A percentile compares a stretch with the other conserved stretches of the same genome.
phyloP scores from a whole-genome alignment of 2,797 vertebrate genomes.

The Pantherophis vulpinus region DNA sequence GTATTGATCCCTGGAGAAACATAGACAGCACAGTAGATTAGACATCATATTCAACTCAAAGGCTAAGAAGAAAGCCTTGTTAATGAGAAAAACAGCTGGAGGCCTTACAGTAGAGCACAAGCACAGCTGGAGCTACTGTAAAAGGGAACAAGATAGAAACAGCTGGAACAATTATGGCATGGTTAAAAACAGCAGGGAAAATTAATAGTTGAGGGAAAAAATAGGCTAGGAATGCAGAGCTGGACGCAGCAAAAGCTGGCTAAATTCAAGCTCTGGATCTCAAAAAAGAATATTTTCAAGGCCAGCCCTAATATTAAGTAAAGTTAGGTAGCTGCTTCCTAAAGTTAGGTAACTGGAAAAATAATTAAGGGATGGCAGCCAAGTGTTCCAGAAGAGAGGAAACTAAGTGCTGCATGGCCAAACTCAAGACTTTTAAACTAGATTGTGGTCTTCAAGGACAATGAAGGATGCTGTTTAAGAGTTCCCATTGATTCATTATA shows the following conservation, averaged over 20 bases:
- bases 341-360: neutral
- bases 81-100: constrained; percentile 56
- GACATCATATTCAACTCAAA: constrained; percentile 11
- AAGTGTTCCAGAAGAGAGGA: neutral
- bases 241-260: neutral
- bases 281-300: neutral
- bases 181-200: constrained; percentile 50
- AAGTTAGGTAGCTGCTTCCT: neutral
- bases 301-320: neutral
- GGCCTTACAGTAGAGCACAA: constrained; percentile 17
- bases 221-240: neutral
- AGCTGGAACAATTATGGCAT: constrained; percentile 52
- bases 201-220: constrained; percentile 8
- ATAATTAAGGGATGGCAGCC: neutral
- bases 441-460: neutral
- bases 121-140: constrained; percentile 55
- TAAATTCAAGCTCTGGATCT: neutral
- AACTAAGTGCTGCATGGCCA: neutral
- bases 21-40: accelerated
- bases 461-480: neutral
- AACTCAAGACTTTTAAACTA: neutral
- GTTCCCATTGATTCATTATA: neutral
- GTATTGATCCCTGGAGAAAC: neutral
- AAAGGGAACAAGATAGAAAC: constrained; percentile 45
- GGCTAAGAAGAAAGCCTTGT: constrained; percentile 6